phyloP scores from a whole-genome alignment of 2,888 invertebrate species.

The Capitulum mitella region DNA sequence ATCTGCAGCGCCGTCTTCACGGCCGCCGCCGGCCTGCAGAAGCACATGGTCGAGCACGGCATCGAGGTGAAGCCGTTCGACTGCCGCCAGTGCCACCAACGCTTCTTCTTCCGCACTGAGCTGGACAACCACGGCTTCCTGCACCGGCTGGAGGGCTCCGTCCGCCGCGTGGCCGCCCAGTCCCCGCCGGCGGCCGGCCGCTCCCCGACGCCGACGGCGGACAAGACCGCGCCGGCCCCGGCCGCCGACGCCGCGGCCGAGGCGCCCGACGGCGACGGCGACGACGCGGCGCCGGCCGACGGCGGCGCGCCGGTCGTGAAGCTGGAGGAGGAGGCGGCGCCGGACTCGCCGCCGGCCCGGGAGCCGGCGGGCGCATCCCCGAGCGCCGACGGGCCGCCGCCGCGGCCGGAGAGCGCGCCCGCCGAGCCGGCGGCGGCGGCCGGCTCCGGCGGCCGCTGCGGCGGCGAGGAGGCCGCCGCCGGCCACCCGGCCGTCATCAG shows the following conservation, averaged over 20 bases:
- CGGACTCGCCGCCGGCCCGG: not conserved
- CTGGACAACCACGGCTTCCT: conserved; percentile 65
- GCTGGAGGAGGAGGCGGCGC: not conserved
- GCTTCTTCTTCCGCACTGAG: conserved; percentile 86
- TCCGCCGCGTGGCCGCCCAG: not conserved
- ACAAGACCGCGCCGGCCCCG: not conserved
- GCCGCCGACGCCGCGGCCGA: not conserved
- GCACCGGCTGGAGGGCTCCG: conserved; percentile 1
- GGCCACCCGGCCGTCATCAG: not conserved
- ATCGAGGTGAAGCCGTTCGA: conserved; percentile 73
- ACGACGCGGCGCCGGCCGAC: not conserved
- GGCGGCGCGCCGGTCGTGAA: not conserved
- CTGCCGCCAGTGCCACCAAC: conserved; percentile 71
- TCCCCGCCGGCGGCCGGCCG: not conserved
- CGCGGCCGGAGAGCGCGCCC: too few species aligned
- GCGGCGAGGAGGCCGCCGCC: conserved; percentile 1
- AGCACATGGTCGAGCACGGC: conserved; percentile 76
- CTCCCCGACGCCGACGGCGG: not conserved
- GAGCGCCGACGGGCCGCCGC: not conserved
- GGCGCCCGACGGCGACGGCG: not conserved
- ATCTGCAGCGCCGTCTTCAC: conserved; percentile 81
- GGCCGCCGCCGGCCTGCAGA: conserved; percentile 69
- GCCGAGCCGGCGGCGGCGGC: not conserved
- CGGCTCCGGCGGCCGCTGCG: not conserved
- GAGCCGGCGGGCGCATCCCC: not conserved